Evolutionary conservation across 1,140 invertebrate species (phyloP).

Genomic region (Adoxophyes honmai): DNA sequence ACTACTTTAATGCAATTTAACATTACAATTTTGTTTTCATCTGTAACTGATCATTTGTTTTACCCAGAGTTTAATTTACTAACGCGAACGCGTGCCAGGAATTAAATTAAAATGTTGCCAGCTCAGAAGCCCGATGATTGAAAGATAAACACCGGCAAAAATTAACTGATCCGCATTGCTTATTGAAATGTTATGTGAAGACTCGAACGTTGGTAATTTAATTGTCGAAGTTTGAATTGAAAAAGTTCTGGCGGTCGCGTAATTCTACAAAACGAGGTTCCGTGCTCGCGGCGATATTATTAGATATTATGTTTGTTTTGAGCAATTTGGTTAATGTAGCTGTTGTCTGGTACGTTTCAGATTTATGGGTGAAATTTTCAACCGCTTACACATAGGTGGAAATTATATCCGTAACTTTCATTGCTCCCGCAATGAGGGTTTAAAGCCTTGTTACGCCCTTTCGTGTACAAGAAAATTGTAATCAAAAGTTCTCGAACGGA

Average conservation of each 20-base stretch:
- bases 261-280: constrained; percentile 55
- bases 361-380: constrained; percentile 54
- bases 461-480: too few relatives aligned
- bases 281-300: constrained; percentile 52
- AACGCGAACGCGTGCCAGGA: too few relatives aligned
- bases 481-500: too few relatives aligned
- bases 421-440: constrained; percentile 41
- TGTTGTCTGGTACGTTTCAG: constrained; percentile 29
- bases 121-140: constrained; percentile 25
- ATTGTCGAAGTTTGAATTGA: constrained; percentile 72
- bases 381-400: constrained; percentile 47
- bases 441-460: constrained; percentile 17
- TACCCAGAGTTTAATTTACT: too few relatives aligned
- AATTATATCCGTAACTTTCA: constrained; percentile 57
- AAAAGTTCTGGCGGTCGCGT: constrained; percentile 68
- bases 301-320: constrained; percentile 61
- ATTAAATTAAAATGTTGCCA: neutral
- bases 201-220: constrained; percentile 55
- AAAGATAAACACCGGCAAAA: constrained; percentile 40
- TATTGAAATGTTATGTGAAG: constrained; percentile 65
- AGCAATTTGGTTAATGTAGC: constrained; percentile 67
- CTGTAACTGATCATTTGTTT: too few relatives aligned
- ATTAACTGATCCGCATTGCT: constrained; percentile 41
- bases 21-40: too few relatives aligned
- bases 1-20: too few relatives aligned